Evolutionary conservation across 1,140 invertebrate genomes (phyloP).

Genomic region (Musca domestica): DNA sequence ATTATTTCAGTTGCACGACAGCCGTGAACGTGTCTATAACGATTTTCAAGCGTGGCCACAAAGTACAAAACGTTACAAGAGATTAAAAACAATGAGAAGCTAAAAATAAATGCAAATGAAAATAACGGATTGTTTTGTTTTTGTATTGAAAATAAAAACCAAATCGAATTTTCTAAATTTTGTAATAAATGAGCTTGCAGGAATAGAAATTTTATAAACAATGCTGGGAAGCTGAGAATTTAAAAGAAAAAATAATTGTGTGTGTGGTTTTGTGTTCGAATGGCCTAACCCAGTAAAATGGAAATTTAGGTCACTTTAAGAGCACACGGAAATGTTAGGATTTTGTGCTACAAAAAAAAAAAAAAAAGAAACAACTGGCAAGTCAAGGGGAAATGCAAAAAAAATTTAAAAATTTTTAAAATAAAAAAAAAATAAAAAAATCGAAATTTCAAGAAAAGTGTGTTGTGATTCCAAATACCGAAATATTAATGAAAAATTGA

Average conservation of each 20-base stretch:
- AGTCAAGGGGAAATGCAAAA: too few species aligned
- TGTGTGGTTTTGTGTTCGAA: background rate
- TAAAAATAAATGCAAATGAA: background rate
- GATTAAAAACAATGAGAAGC: background rate
- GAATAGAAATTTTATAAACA: background rate
- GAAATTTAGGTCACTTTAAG: conserved; percentile 11
- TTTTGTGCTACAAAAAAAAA: background rate
- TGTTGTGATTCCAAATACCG: too few species aligned
- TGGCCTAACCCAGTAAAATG: conserved; percentile 14
- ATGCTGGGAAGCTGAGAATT: background rate
- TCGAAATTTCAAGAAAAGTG: too few species aligned
- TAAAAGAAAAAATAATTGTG: background rate
- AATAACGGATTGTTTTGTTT: background rate
- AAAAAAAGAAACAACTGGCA: too few species aligned
- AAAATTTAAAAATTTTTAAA: too few species aligned
- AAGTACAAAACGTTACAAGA: background rate
- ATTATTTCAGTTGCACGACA: conserved; percentile 13
- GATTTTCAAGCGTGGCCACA: background rate
- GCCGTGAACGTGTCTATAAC: conserved; percentile 16
- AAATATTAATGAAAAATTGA: too few species aligned
- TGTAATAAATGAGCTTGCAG: background rate
- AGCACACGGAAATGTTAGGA: background rate
- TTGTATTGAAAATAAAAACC: background rate
- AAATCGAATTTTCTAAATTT: background rate
- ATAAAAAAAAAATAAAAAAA: too few species aligned